Base-by-base conservation (phyloP, 2,113 vertebrate species). In the Laterallus jamaicensis region DNA sequence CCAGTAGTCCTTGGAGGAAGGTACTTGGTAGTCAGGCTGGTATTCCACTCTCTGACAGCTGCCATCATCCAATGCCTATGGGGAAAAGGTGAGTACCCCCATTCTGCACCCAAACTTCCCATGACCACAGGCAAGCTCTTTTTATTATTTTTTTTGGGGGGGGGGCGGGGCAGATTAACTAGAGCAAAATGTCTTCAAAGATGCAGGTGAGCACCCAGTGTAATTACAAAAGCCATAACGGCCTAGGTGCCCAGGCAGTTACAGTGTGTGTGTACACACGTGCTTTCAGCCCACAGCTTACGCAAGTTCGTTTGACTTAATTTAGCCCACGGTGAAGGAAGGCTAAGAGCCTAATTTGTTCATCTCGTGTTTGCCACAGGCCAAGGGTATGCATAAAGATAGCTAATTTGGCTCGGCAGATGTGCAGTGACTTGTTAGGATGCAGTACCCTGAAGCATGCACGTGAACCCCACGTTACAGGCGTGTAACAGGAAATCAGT, bases 301-400 rank as follows among this genome's bases (percentile, higher is more conserved):
- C 60, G 86, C 81, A 95, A 97, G 77, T 86, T 54, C 40, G 50
- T 85, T 79, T 91, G 66, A 82, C 16, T 96, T 91, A 55, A 92
- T 87, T 64, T 95, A 93, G 89, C 91, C 84, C 86, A 85, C 0
- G 19, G 84, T 95, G 87, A 87, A 92, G 86, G 81, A 82, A 95
- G 63, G 84, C 86, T 93, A 79, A 89, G 93, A 95, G 86, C 86
- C 84, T 91, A 89, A 95, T 96, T 95, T 96, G 93, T 95, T 89
- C 84, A 84, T 79, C 88, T 91, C 18, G 0, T 89, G 18, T 40
- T 91, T 95, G 91, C 91, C 91, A 93, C 62, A 60, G 91, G 94
- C 81, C 94, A 96, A 92, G 70, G 58, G 74, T 71, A 95, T 58
- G 91, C 86, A 92, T 22, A 78, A 67, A 86, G 88, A 89, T 17